Base-by-base conservation (phyloP, 2,888 invertebrate genomes). In the Lobophora halterata region DNA sequence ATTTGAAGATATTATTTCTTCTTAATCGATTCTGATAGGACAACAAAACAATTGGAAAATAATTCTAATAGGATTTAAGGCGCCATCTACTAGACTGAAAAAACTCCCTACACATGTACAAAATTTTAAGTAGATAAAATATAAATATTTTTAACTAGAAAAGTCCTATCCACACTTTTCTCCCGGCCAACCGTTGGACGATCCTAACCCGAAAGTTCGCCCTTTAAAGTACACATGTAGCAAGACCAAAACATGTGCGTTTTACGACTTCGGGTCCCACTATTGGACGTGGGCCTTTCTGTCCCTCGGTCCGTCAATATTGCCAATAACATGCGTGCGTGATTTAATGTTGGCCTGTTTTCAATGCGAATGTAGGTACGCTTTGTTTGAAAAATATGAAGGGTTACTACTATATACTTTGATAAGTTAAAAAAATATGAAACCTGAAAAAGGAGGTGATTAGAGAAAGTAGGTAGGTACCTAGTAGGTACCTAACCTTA, bases 161-260 rank as follows among this genome's bases (percentile, higher is more conserved):
- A 21, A 19, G 32, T 2, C 61, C 27, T 54, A 65, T 79, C 81
- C 76, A 64, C 52, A 21, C 8, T 51, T 46, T 39, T 29, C 55
- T 49, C 20, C 42, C 64, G 36, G 14, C 6, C 36, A 42, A 49
- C 49, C 49, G 67, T 80, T 79, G 80, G 80, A 77, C 81, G 71
- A 71, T 71, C 75, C 76, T 75, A 62, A 74, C 77, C 81, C 78
- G 69, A 81, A 81, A 81, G 71, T 85, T 82, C 63, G 74, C 74
- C 76, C 76, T 77, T 76, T 71, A 78, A 73, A 72, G 62, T 79
- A 30, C 82, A 79, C 79, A 79, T 81, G 81, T 85, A 79, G 68
- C 66, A 58, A 57, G 62, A 60, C 66, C 66, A 71, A 71, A 70
- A 74, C 86, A 82, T 75, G 86, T 87, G 86, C 74, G 77, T 79